These are phyloP conservation scores for Amphiduros pacificus DNA, from an alignment of 2,888 invertebrate species.

Conservation along the genomic window DNA sequence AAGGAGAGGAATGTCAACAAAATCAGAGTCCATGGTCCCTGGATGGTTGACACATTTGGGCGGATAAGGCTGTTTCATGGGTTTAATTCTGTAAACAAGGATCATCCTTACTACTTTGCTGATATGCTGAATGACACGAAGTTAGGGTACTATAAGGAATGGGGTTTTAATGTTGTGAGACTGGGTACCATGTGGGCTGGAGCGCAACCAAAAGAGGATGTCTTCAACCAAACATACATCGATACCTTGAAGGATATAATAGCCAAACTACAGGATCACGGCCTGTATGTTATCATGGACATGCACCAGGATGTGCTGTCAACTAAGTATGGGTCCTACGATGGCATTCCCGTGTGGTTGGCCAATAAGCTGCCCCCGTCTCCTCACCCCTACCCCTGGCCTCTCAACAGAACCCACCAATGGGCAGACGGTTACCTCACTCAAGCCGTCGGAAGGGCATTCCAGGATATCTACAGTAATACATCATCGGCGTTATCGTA, in stretches of 20 bases:
- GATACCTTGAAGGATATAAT: conserved; percentile 29
- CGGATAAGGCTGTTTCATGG: conserved; percentile 41
- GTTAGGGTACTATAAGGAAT: conserved; percentile 30
- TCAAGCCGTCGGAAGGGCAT: conserved; percentile 36
- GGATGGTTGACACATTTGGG: conserved; percentile 35
- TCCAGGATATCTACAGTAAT: conserved; percentile 42
- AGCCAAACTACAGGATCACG: conserved; percentile 45
- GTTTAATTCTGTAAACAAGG: conserved; percentile 39
- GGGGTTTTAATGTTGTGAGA: conserved; percentile 47
- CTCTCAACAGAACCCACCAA: conserved; percentile 26
- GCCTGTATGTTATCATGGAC: conserved; percentile 40
- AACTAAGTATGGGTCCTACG: conserved; percentile 34
- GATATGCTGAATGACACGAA: conserved; percentile 34
- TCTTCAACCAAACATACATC: conserved; percentile 39
- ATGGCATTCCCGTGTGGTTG: conserved; percentile 43
- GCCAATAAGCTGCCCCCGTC: conserved; percentile 34
- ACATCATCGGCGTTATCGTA: conserved; percentile 23
- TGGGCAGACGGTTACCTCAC: conserved; percentile 40
- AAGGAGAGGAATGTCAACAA: too few species aligned
- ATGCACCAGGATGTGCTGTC: conserved; percentile 43
- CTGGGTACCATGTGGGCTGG: conserved; percentile 46
- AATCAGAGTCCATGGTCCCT: conserved; percentile 8
- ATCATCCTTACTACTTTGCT: conserved; percentile 35
- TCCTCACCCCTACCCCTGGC: conserved; percentile 38
- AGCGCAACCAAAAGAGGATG: conserved; percentile 28